phyloP scores from a whole-genome alignment of 2,113 vertebrate species.

The Malaclemys terrapin region DNA sequence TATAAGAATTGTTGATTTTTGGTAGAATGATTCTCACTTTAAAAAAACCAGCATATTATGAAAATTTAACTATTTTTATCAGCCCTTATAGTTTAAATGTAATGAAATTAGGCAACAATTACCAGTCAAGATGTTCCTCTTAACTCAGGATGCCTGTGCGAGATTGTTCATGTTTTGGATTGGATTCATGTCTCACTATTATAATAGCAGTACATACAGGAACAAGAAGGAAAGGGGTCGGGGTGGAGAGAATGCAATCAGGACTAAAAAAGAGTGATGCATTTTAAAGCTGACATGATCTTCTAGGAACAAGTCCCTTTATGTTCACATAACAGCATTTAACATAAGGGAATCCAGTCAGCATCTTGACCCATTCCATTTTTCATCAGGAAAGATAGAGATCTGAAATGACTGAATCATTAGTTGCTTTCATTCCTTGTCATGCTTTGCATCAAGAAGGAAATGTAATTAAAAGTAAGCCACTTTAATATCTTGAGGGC shows the following conservation, averaged over 20 bases:
- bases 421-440: conserved; percentile 55
- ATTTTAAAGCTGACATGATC: conserved; percentile 62
- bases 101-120: conserved; percentile 43
- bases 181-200: conserved; percentile 32
- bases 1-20: conserved; percentile 36
- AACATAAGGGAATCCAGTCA: conserved; percentile 71
- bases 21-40: neutral
- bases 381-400: conserved; percentile 66
- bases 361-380: conserved; percentile 68
- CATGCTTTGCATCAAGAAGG: conserved; percentile 68
- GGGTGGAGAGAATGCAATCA: neutral
- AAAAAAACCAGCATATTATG: conserved; percentile 52
- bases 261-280: conserved; percentile 48
- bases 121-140: conserved; percentile 25
- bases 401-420: conserved; percentile 52
- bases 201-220: conserved; percentile 36
- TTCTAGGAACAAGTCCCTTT: conserved; percentile 53
- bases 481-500: conserved; percentile 63
- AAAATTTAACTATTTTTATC: neutral
- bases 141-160: conserved; percentile 11
- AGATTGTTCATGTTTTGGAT: conserved; percentile 53
- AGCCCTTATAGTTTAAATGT: conserved; percentile 49
- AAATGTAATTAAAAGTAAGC: conserved; percentile 71
- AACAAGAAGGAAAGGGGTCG: neutral
- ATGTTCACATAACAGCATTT: conserved; percentile 52